Percentiles rank a stretch among this genome's conserved stretches.
Evolutionary conservation across 2,113 vertebrate species (phyloP).

Genomic region (Bujurquina vittata): DNA sequence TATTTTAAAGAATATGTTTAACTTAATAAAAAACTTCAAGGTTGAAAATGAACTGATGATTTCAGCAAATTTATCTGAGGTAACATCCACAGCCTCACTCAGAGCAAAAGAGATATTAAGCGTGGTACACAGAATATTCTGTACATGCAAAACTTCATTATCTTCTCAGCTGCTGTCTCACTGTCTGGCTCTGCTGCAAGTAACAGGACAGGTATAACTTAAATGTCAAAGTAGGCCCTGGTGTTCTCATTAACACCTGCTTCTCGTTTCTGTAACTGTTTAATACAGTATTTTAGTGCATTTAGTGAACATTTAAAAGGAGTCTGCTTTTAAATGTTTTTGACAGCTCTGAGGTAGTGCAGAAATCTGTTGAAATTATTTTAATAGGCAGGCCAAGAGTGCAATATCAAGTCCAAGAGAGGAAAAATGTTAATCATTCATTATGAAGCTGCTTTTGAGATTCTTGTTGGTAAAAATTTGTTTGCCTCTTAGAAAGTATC

Average conservation of each 20-base stretch:
- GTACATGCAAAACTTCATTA: not conserved
- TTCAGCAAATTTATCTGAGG: not conserved
- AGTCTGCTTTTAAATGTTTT: not conserved
- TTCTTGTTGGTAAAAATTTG: not conserved
- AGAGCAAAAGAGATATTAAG: not conserved
- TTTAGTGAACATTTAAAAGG: not conserved
- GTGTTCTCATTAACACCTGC: not conserved
- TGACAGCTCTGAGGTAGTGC: not conserved
- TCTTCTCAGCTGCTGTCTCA: not conserved
- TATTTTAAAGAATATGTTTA: not conserved
- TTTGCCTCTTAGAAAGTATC: not conserved
- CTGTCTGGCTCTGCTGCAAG: accelerated
- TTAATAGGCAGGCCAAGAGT: not conserved
- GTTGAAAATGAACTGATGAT: not conserved
- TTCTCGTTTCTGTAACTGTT: not conserved
- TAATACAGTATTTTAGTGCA: not conserved
- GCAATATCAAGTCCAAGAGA: not conserved
- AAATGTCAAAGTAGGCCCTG: not conserved
- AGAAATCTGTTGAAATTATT: not conserved
- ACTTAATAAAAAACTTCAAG: not conserved
- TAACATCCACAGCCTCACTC: not conserved
- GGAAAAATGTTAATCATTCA: not conserved
- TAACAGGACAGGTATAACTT: not conserved
- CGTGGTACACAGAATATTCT: not conserved
- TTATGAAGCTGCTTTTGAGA: not conserved